Conservation (phyloP, 1,140 invertebrate species). For the Euura saliciscinereae region DNA sequence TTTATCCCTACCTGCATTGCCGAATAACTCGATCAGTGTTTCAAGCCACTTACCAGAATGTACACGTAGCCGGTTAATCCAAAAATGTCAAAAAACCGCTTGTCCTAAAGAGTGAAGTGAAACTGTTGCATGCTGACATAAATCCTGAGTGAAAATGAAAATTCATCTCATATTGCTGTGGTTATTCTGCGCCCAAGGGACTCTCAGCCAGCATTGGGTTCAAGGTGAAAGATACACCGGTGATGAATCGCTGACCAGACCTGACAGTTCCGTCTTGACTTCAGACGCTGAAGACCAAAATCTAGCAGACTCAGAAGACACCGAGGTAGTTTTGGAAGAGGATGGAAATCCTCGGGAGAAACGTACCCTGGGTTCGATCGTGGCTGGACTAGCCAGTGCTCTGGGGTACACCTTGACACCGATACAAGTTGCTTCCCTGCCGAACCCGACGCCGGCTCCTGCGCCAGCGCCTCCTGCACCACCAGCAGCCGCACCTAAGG, state of each 20-base stretch:
- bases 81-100: not conserved
- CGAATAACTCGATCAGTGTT: not conserved
- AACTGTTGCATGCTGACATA: not conserved
- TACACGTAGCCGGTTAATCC: no score
- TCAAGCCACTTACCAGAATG: not conserved
- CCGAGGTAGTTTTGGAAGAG: not conserved
- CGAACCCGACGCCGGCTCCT: constrained; percentile 31
- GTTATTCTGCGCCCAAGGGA: not conserved
- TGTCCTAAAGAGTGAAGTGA: not conserved
- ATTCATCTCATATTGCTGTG: not conserved
- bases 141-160: not conserved
- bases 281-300: not conserved
- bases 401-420: constrained; percentile 47
- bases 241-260: no score
- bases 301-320: not conserved
- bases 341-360: constrained; percentile 42
- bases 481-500: not conserved
- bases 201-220: not conserved
- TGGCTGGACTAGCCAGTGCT: constrained; percentile 49
- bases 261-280: no score
- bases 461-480: not conserved
- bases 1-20: not conserved
- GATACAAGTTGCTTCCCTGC: constrained; percentile 44
- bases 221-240: not conserved
- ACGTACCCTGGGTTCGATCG: constrained; percentile 49